Base-by-base conservation (phyloP, 2,113 vertebrate species). In the Otocyon megalotis region DNA sequence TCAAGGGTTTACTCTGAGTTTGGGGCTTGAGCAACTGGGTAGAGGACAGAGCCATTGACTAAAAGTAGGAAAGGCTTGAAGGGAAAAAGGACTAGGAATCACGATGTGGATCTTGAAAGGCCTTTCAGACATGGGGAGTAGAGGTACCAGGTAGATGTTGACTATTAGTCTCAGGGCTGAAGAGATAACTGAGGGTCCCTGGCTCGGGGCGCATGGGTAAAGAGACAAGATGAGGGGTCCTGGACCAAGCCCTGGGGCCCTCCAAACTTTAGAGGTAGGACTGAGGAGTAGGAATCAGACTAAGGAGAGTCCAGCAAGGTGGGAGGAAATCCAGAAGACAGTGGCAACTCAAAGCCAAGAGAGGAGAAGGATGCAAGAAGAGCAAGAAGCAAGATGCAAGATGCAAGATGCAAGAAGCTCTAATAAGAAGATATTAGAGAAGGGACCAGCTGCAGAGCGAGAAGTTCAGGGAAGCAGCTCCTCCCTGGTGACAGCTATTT, bases 111-210 rank as follows among this genome's bases (percentile, higher is more conserved):
- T 48, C 71, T 90, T 67, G 56, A 71, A 7, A 50, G 53, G 54
- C 3, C 54, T 76, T 79, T 54, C 35, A 50, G 67, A 60, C 14
- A 24, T 71, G 62, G 12, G 72, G 63, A 58, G 20, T 20, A 24
- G 63, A 63, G 8, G 16, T 32, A 53, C 4, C 48, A 22, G 35
- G 50, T 58, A 37, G 35, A n/a, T 56, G n/a, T n/a, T 65, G 63
- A 60, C 20, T 62, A 16, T 35, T 30, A 53, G 28, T 81, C 69
- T 97, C 63, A 30, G 43, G 48, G 60, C 60, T 77, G 22, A 69
- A 95, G 62, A 95, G 90, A 88, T 77, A 37, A 94, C 3, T 65
- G 37, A 58, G 85, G 76, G 62, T 53, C 26, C 83, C 80, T 81
- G 53, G 56, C 14, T 1, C 13, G 58, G 14, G 58, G 50, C 19